These are phyloP conservation scores for Battus philenor DNA, from an alignment of 1,140 invertebrate species.

Conservation along the genomic window DNA sequence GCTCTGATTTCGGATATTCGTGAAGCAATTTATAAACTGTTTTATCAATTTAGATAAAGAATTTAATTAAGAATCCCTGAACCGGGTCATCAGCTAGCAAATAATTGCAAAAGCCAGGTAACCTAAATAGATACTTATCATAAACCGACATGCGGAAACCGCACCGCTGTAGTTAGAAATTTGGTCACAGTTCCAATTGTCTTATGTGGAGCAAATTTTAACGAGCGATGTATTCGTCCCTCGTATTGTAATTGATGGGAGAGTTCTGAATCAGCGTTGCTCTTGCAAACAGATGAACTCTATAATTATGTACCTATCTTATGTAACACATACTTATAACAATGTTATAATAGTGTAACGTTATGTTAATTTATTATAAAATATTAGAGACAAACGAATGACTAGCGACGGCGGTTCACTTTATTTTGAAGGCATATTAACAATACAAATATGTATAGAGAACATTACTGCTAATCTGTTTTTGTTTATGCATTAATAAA, in stretches of 20 bases:
- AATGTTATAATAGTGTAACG: too few relatives aligned
- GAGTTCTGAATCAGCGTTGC: conserved; percentile 1
- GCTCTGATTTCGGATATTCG: too few relatives aligned
- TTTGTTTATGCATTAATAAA: too few relatives aligned
- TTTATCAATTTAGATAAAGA: too few relatives aligned
- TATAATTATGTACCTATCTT: neutral
- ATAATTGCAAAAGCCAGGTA: conserved; percentile 1
- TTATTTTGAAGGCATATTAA: too few relatives aligned
- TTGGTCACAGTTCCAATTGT: conserved; percentile 10
- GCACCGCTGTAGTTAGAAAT: conserved; percentile 1
- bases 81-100: neutral
- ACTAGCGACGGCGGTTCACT: too few relatives aligned
- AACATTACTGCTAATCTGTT: too few relatives aligned
- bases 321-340: too few relatives aligned
- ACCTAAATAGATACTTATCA: conserved; percentile 5
- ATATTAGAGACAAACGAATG: too few relatives aligned
- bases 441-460: too few relatives aligned
- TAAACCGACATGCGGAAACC: neutral
- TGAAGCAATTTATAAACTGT: too few relatives aligned
- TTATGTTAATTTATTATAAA: too few relatives aligned
- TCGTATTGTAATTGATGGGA: conserved; percentile 11
- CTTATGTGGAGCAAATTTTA: conserved; percentile 22
- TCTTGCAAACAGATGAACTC: neutral
- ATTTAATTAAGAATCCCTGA: neutral
- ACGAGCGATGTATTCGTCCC: conserved; percentile 18